Evolutionary conservation across 2,888 invertebrate genomes (phyloP).

Genomic region (Hyles lineata): DNA sequence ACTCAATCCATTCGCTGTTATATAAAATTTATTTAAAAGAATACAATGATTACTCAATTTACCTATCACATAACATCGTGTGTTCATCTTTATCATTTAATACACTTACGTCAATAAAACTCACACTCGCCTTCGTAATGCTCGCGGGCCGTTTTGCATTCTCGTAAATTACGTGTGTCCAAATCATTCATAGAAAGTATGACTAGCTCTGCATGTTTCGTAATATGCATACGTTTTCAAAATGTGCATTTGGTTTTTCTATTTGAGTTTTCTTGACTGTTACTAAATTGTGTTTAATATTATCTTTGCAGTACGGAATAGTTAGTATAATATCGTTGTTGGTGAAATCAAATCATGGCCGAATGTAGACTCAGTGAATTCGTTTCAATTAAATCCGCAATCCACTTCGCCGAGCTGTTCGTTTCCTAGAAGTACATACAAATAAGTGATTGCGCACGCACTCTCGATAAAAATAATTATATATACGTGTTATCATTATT

Average conservation of each 20-base stretch:
- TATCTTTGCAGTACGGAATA: neutral
- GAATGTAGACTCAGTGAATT: neutral
- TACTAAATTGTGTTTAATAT: neutral
- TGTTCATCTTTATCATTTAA: conserved; percentile 39
- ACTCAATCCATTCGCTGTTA: conserved; percentile 38
- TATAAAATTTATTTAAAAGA: conserved; percentile 45
- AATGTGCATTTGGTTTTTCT: neutral
- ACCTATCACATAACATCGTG: conserved; percentile 45
- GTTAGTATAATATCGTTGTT: neutral
- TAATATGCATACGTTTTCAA: neutral
- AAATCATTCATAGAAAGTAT: conserved; percentile 20
- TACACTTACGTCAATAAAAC: conserved; percentile 31
- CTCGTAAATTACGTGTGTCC: conserved; percentile 13
- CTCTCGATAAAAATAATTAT: too few species aligned
- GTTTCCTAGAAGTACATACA: neutral
- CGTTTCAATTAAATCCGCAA: conserved; percentile 6
- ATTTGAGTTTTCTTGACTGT: neutral
- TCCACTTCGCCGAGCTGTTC: conserved; percentile 5
- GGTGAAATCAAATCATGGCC: neutral
- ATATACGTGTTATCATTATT: too few species aligned
- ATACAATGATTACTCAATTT: conserved; percentile 47
- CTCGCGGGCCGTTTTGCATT: conserved; percentile 9
- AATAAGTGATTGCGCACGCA: neutral
- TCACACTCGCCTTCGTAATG: conserved; percentile 21
- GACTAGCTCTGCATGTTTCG: neutral